These are phyloP conservation scores for Sebastes kiyomatsui DNA, from an alignment of 2,797 vertebrate genomes.

Conservation along the genomic window DNA sequence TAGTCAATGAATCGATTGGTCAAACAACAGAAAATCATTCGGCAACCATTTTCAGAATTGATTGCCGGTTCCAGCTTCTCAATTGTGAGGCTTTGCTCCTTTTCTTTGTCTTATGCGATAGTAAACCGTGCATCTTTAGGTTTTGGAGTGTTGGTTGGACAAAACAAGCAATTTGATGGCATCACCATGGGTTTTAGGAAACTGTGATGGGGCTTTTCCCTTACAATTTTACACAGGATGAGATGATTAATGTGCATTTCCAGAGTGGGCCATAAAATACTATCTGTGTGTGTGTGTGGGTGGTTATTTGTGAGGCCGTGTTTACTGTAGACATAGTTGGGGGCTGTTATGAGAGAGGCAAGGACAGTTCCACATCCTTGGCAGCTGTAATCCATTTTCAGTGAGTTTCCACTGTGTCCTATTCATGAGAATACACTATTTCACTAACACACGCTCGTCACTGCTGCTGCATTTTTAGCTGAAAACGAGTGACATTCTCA, in stretches of 20 bases:
- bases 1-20: background rate
- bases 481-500: constrained; percentile 14
- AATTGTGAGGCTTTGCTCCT: background rate
- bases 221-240: constrained; percentile 3
- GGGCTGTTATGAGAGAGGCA: background rate
- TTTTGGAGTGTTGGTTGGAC: background rate
- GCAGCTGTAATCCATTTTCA: constrained; percentile 18
- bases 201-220: background rate
- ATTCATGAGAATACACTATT: background rate
- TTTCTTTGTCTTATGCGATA: background rate
- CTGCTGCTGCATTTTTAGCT: constrained; percentile 9
- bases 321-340: background rate
- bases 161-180: background rate
- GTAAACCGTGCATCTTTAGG: background rate
- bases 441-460: background rate
- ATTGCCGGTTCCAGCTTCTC: background rate
- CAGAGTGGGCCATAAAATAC: constrained; percentile 34
- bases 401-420: background rate
- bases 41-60: too few species aligned
- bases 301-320: background rate
- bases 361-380: constrained; percentile 7
- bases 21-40: background rate
- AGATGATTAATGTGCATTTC: constrained; percentile 38
- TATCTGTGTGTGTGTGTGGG: background rate
- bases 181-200: background rate